A percentile compares a stretch with the other conserved stretches of the same genome.
Evolutionary conservation across 2,888 invertebrate genomes (phyloP).

Genomic region (Dicyrtomina minuta): DNA sequence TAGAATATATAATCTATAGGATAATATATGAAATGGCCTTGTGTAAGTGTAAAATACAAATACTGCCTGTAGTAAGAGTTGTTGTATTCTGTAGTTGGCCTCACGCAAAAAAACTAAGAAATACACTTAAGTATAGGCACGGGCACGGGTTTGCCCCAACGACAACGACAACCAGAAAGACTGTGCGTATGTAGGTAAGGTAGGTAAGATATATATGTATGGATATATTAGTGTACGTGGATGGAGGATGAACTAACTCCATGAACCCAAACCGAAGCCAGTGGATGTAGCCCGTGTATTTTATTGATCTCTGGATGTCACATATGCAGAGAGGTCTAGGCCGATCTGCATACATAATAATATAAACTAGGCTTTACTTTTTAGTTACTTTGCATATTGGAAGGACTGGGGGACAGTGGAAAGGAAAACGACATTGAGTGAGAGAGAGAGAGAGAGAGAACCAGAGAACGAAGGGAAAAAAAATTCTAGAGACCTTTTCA

Average conservation of each 20-base stretch:
- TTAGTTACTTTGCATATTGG: conserved; percentile 31
- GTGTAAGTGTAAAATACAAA: too few species aligned
- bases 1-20: too few species aligned
- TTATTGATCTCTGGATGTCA: conserved; percentile 34
- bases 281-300: conserved; percentile 28
- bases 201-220: neutral
- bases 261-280: too few species aligned
- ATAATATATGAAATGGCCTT: too few species aligned
- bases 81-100: too few species aligned
- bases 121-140: too few species aligned
- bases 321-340: conserved; percentile 22
- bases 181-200: neutral
- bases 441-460: conserved; percentile 11
- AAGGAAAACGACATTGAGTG: conserved; percentile 13
- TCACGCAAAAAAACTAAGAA: too few species aligned
- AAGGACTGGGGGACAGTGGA: conserved; percentile 18
- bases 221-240: neutral
- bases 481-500: conserved; percentile 31
- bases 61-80: too few species aligned
- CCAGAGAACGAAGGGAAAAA: conserved; percentile 12
- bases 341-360: conserved; percentile 7
- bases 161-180: too few species aligned
- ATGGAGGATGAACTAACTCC: conserved; percentile 1
- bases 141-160: too few species aligned
- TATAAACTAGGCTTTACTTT: conserved; percentile 21